Percentiles rank a stretch among this genome's conserved stretches.
Evolutionary conservation across 2,797 vertebrate genomes (phyloP).

Genomic region (Melanotaenia boesemani): DNA sequence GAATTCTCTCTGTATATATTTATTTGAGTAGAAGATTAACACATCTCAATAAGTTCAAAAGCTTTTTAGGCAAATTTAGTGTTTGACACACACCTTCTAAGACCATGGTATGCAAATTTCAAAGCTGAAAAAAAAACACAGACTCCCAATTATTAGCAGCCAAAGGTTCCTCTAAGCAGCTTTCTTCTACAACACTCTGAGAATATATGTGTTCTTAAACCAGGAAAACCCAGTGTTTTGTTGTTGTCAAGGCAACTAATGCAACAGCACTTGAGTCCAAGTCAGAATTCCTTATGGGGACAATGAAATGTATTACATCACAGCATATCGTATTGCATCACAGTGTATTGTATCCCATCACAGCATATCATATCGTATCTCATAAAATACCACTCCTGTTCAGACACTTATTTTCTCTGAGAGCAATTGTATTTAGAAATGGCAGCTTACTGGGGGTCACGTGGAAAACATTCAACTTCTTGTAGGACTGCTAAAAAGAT

Average conservation of each 20-base stretch:
- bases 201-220: neutral
- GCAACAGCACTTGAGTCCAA: no score
- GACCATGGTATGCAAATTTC: constrained; percentile 6
- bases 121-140: neutral
- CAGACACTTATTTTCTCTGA: neutral
- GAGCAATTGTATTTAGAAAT: neutral
- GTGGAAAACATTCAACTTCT: no score
- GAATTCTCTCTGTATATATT: neutral
- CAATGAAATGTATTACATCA: no score
- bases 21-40: neutral
- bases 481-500: no score
- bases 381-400: neutral
- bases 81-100: neutral
- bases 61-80: neutral
- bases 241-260: no score
- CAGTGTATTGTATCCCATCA: no score
- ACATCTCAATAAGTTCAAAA: neutral
- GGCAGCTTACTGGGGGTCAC: no score
- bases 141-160: neutral
- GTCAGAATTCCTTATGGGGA: no score
- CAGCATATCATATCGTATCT: no score
- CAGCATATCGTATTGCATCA: no score
- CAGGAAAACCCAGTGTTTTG: no score
- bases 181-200: neutral
- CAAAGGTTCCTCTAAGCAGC: neutral